A percentile compares a stretch with the other conserved stretches of the same genome.
Evolutionary conservation across 1,140 invertebrate species (phyloP).

Genomic region (Venustaconcha ellipsiformis): DNA sequence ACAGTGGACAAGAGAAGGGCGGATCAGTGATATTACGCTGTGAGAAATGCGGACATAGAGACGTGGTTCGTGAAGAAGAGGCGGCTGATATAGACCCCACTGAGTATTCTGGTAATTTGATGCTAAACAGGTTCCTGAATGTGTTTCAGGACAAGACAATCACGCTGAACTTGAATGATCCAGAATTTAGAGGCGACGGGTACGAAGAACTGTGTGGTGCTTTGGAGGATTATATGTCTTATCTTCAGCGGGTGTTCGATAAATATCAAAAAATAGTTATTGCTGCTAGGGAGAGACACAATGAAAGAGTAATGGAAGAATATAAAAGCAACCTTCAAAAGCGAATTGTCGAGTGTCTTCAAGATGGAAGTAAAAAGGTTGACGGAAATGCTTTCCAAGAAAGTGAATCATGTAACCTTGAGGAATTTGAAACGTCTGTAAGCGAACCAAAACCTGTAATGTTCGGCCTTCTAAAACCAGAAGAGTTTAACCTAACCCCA

Average conservation of each 20-base stretch:
- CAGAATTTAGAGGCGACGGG: slow-evolving; percentile 12
- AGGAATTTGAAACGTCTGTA: too few species aligned
- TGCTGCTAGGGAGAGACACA: too few species aligned
- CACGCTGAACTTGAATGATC: slow-evolving; percentile 13
- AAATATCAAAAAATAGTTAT: too few species aligned
- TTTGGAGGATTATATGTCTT: slow-evolving; percentile 15
- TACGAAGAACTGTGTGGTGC: slow-evolving; percentile 2
- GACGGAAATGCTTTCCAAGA: too few species aligned
- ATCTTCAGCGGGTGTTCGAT: slow-evolving; percentile 1
- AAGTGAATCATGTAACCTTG: too few species aligned
- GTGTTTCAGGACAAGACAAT: neutral
- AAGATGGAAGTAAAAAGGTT: too few species aligned
- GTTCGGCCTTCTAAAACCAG: too few species aligned
- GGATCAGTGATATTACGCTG: slow-evolving; percentile 11
- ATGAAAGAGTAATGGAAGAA: too few species aligned
- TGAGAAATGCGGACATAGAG: slow-evolving; percentile 21
- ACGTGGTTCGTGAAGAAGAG: slow-evolving; percentile 16
- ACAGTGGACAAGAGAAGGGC: slow-evolving; percentile 16
- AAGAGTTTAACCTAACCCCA: too few species aligned
- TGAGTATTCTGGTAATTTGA: slow-evolving; percentile 23
- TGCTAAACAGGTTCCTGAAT: slow-evolving; percentile 24
- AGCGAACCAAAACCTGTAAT: too few species aligned
- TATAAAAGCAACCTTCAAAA: too few species aligned
- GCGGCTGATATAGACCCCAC: slow-evolving; percentile 6
- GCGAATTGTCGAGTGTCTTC: too few species aligned